Conservation (phyloP, 2,797 vertebrate genomes). For the Urosaurus nigricauda region DNA sequence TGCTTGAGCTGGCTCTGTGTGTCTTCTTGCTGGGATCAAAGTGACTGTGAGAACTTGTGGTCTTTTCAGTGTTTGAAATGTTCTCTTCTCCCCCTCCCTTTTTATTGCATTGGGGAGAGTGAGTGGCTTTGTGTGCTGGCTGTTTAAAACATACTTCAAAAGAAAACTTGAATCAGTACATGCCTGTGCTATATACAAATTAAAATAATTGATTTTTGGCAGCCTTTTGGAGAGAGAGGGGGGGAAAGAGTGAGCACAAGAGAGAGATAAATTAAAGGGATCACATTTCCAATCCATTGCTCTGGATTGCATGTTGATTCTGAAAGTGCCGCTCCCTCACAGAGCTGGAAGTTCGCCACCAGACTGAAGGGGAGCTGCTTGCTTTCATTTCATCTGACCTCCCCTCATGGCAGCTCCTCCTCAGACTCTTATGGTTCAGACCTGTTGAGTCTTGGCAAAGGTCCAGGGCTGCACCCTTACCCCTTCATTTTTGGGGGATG, state of each 20-base stretch:
- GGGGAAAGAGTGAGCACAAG: slow-evolving; percentile 30
- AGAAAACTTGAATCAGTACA: slow-evolving; percentile 68
- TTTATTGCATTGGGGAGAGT: slow-evolving; percentile 57
- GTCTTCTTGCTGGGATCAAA: slow-evolving; percentile 56
- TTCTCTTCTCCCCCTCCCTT: slow-evolving; percentile 20
- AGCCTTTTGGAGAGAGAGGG: slow-evolving; percentile 60
- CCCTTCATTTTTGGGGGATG: not conserved
- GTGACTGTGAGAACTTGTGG: slow-evolving; percentile 55
- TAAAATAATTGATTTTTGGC: slow-evolving; percentile 77
- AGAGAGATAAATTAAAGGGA: slow-evolving; percentile 70
- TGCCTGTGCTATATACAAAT: slow-evolving; percentile 72
- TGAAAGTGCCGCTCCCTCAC: slow-evolving; percentile 48
- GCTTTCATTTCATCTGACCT: slow-evolving; percentile 52
- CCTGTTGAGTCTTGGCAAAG: slow-evolving; percentile 22
- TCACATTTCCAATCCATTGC: slow-evolving; percentile 70
- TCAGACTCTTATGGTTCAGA: slow-evolving; percentile 17
- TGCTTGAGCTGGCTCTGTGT: slow-evolving; percentile 47
- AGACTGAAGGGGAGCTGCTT: slow-evolving; percentile 42
- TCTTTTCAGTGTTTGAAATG: slow-evolving; percentile 55
- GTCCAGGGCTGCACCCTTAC: slow-evolving; percentile 28
- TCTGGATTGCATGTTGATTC: slow-evolving; percentile 61
- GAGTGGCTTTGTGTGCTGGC: slow-evolving; percentile 66
- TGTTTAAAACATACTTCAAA: slow-evolving; percentile 75
- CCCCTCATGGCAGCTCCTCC: slow-evolving; percentile 45
- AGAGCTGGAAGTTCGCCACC: slow-evolving; percentile 65